These are phyloP conservation scores for Tragelaphus oryx DNA, from an alignment of 2,797 vertebrate genomes.

Conservation along the genomic window DNA sequence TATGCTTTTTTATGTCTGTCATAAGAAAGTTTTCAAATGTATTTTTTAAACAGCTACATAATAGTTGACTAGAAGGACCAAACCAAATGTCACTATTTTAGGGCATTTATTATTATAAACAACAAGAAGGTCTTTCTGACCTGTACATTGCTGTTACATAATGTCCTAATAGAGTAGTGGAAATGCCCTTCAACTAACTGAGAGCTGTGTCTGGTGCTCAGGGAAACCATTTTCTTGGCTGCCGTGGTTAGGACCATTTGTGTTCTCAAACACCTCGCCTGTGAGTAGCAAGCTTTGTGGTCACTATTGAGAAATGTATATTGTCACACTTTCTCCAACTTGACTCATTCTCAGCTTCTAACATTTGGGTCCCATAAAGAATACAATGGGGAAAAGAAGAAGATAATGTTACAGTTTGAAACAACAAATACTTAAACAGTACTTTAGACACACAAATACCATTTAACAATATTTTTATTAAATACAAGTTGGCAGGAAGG, in stretches of 20 bases:
- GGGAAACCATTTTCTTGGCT: background rate
- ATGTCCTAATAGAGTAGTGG: background rate
- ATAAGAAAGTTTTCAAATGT: background rate
- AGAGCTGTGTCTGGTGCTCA: background rate
- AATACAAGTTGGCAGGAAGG: background rate
- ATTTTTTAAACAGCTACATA: background rate
- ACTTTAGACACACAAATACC: background rate
- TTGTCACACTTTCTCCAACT: background rate
- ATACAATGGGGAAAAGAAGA: background rate
- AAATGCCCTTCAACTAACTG: fast-evolving
- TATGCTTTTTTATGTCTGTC: background rate
- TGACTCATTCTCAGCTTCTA: background rate
- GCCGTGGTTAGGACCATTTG: background rate
- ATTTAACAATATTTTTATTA: slow-evolving; percentile 3
- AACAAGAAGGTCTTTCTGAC: background rate
- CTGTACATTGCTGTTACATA: background rate
- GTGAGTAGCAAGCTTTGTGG: background rate
- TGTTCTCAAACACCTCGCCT: background rate
- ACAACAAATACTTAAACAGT: background rate
- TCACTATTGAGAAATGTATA: background rate
- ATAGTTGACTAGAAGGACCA: background rate
- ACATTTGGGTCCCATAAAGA: background rate
- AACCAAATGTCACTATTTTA: background rate
- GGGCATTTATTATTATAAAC: background rate
- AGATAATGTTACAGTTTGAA: background rate